A percentile compares a stretch with the other conserved stretches of the same genome.
phyloP scores from a whole-genome alignment of 1,140 invertebrate genomes.

The Apis dorsata region DNA sequence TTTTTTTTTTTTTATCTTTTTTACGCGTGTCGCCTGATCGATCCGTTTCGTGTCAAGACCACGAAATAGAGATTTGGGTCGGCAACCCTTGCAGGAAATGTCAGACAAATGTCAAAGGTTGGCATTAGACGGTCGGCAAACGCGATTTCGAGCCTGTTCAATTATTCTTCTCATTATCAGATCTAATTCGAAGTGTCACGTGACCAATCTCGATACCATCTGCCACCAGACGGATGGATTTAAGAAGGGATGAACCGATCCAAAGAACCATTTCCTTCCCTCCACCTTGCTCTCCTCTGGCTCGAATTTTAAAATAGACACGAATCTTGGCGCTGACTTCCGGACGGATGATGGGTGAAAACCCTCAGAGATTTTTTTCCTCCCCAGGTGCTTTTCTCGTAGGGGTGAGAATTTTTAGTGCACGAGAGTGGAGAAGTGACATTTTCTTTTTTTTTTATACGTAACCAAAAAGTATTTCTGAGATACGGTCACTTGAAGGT shows the following conservation, averaged over 20 bases:
- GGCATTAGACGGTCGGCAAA: conserved; percentile 15
- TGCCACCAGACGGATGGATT: conserved; percentile 33
- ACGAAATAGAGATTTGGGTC: background rate
- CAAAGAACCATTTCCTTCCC: conserved; percentile 14
- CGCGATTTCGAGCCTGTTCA: conserved; percentile 16
- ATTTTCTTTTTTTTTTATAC: too few relatives aligned
- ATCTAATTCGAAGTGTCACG: conserved; percentile 37
- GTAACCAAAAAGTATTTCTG: too few relatives aligned
- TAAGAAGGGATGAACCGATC: conserved; percentile 39
- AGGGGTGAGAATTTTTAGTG: too few relatives aligned
- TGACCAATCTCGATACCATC: conserved; percentile 40
- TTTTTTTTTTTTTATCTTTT: too few relatives aligned
- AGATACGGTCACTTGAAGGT: too few relatives aligned
- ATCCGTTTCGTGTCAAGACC: too few relatives aligned
- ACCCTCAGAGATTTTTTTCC: background rate
- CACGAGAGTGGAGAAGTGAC: too few relatives aligned
- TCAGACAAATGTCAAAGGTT: conserved; percentile 34
- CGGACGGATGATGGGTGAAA: background rate
- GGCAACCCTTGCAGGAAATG: conserved; percentile 22
- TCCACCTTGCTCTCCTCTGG: conserved; percentile 6
- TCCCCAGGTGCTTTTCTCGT: too few relatives aligned
- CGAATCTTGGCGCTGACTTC: conserved; percentile 35
- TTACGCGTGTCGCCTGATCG: background rate
- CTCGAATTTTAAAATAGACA: conserved; percentile 57
- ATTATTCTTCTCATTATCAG: conserved; percentile 47